Conservation (phyloP, 2,113 vertebrate genomes). For the Python bivittatus region DNA sequence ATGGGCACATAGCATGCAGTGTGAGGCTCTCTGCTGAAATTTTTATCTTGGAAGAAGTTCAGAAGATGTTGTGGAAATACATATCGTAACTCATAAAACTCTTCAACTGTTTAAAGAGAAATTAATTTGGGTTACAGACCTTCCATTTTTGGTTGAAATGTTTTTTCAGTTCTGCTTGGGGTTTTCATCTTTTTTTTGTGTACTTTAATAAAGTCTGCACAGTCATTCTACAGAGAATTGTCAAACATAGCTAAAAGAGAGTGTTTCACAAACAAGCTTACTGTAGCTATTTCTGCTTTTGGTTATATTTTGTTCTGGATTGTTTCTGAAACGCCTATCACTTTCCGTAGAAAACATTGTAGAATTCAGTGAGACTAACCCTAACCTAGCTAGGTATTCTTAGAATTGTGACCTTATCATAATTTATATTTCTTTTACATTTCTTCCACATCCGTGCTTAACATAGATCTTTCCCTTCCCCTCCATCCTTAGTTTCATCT, state of each 20-base stretch:
- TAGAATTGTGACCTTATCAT: neutral
- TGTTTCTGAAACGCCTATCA: neutral
- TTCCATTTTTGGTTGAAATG: neutral
- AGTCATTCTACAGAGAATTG: neutral
- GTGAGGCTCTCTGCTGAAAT: constrained; percentile 61
- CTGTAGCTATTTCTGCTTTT: neutral
- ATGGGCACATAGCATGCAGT: constrained; percentile 72
- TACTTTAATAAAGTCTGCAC: neutral
- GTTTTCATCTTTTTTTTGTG: neutral
- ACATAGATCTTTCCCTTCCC: neutral
- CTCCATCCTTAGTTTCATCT: neutral
- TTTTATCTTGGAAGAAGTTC: constrained; percentile 50
- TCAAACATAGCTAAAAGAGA: neutral
- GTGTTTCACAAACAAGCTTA: neutral
- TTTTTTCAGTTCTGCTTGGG: neutral
- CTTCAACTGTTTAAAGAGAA: constrained; percentile 1
- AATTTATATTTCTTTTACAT: neutral
- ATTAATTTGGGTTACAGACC: neutral
- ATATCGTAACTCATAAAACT: neutral
- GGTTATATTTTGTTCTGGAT: neutral
- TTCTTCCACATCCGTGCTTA: neutral
- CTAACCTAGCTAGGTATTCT: neutral
- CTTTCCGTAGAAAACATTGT: neutral
- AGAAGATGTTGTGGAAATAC: constrained; percentile 41
- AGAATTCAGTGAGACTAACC: neutral